phyloP scores from a whole-genome alignment of 2,113 vertebrate species.

The Telmatochromis sp. region DNA sequence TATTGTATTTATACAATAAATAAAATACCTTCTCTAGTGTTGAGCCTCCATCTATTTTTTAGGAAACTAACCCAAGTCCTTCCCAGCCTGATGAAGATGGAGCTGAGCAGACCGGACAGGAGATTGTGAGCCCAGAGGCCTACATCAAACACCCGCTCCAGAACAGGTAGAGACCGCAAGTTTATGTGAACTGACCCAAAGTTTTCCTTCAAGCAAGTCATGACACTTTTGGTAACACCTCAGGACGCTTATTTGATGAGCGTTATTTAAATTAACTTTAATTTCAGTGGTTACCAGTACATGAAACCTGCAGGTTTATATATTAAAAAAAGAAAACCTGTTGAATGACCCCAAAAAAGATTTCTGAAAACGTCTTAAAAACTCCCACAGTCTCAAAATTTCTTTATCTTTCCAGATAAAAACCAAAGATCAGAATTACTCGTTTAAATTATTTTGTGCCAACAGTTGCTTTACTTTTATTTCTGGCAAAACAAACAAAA shows the following conservation, averaged over 20 bases:
- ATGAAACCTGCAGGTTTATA: neutral
- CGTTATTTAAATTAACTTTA: neutral
- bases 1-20: accelerated
- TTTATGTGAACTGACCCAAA: accelerated
- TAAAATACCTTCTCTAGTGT: neutral
- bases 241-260: neutral
- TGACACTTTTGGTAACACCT: neutral
- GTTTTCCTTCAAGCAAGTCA: neutral
- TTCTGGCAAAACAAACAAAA: neutral
- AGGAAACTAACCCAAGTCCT: slow-evolving; percentile 85
- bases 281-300: neutral
- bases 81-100: slow-evolving; percentile 83
- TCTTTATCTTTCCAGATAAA: neutral
- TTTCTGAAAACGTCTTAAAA: neutral
- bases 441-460: accelerated
- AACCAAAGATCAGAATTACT: neutral
- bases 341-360: neutral
- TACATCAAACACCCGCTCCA: slow-evolving; percentile 98
- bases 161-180: slow-evolving; percentile 77
- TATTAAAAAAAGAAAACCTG: neutral
- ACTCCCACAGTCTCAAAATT: neutral
- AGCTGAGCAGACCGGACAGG: slow-evolving; percentile 80
- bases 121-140: slow-evolving; percentile 88
- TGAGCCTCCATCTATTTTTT: neutral
- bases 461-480: neutral